phyloP scores from a whole-genome alignment of 2,797 vertebrate genomes.

The Nasua narica region DNA sequence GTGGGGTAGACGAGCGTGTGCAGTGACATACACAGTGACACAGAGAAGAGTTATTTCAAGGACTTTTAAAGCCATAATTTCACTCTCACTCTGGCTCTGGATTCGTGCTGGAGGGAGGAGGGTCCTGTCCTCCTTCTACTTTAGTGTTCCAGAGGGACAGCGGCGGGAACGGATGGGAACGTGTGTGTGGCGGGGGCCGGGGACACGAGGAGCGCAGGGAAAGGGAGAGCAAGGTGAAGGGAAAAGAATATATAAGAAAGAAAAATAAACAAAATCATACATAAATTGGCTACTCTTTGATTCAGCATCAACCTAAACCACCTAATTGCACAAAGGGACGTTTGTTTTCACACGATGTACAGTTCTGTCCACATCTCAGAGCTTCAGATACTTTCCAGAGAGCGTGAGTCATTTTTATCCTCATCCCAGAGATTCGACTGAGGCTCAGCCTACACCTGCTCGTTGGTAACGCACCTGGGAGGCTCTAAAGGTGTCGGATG shows the following conservation, averaged over 20 bases:
- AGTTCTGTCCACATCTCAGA: neutral
- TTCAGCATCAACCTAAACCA: neutral
- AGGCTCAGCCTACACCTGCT: neutral
- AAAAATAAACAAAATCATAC: too few relatives aligned
- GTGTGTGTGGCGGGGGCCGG: neutral
- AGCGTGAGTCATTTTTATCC: neutral
- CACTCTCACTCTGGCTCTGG: neutral
- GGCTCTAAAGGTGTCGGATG: neutral
- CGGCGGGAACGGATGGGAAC: fast-evolving
- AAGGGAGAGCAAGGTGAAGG: neutral
- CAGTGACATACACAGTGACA: neutral
- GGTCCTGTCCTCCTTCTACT: neutral
- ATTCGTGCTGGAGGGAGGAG: fast-evolving
- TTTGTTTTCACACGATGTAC: fast-evolving
- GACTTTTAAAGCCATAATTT: neutral
- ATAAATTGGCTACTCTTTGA: neutral
- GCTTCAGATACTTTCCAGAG: neutral
- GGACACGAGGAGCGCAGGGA: fast-evolving
- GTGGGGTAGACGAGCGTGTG: neutral
- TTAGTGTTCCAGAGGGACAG: neutral
- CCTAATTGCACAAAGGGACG: too few relatives aligned
- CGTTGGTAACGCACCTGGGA: neutral
- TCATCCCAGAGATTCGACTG: neutral
- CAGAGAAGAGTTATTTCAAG: neutral
- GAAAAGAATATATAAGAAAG: neutral